Conservation (phyloP, 2,888 invertebrate genomes). For the Drosophila neutralis region DNA sequence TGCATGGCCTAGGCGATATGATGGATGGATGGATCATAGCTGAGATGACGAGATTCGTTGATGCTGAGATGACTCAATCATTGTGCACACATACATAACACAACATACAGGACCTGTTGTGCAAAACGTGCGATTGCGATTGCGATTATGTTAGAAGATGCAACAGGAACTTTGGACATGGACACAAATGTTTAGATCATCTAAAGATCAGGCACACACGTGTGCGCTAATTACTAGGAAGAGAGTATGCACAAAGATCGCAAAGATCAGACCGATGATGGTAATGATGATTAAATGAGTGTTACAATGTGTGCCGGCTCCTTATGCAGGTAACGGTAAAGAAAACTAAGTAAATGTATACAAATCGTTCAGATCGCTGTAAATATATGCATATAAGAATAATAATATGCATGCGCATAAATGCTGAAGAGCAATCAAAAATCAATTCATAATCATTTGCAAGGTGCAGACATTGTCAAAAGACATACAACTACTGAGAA, state of each 20-base stretch:
- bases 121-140: conserved; percentile 36
- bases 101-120: conserved; percentile 28
- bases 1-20: conserved; percentile 20
- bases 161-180: conserved; percentile 8
- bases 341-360: neutral
- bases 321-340: conserved; percentile 53
- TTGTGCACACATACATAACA: conserved; percentile 34
- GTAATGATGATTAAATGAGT: conserved; percentile 11
- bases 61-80: conserved; percentile 70
- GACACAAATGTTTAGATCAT: conserved; percentile 41
- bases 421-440: conserved; percentile 78
- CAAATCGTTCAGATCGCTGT: conserved; percentile 1
- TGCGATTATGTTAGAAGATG: conserved; percentile 24
- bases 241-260: conserved; percentile 19
- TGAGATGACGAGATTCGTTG: conserved; percentile 4
- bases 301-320: neutral
- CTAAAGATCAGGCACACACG: conserved; percentile 32
- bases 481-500: conserved; percentile 8
- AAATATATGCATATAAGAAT: conserved; percentile 34
- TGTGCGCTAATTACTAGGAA: conserved; percentile 70
- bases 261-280: conserved; percentile 18
- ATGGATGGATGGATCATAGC: conserved; percentile 41
- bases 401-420: conserved; percentile 54
- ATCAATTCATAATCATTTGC: conserved; percentile 84
- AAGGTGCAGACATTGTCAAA: conserved; percentile 70